Conservation (phyloP, 2,888 invertebrate genomes). For the Callosobruchus maculatus region DNA sequence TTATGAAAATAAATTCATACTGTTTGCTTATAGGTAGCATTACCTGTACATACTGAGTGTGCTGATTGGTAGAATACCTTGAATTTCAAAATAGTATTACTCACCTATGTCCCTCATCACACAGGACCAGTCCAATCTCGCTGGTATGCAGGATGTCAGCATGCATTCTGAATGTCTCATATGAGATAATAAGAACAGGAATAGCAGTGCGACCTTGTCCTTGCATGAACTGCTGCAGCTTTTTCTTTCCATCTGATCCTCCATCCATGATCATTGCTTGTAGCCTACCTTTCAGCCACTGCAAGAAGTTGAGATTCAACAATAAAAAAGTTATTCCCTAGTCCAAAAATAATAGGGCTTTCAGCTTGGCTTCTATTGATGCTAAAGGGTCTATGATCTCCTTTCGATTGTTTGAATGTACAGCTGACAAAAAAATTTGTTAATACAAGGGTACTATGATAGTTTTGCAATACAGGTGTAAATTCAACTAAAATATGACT, state of each 20-base stretch:
- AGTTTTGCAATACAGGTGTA: too few relatives aligned
- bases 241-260: conserved; percentile 77
- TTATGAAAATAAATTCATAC: too few relatives aligned
- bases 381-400: too few relatives aligned
- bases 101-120: conserved; percentile 86
- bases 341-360: too few relatives aligned
- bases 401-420: too few relatives aligned
- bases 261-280: conserved; percentile 82
- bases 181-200: conserved; percentile 96
- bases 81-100: background rate
- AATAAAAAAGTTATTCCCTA: background rate
- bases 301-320: conserved; percentile 1
- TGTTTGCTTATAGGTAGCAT: too few relatives aligned
- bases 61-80: too few relatives aligned
- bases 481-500: too few relatives aligned
- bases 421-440: too few relatives aligned
- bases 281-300: conserved; percentile 84
- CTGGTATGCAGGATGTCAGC: conserved; percentile 82
- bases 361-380: too few relatives aligned
- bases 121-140: conserved; percentile 93
- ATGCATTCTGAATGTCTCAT: conserved; percentile 97
- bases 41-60: too few relatives aligned
- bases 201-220: conserved; percentile 75
- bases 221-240: conserved; percentile 79
- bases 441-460: too few relatives aligned